A percentile compares a stretch with the other conserved stretches of the same genome.
Conservation (phyloP, 2,113 vertebrate species). For the Perca fluviatilis region DNA sequence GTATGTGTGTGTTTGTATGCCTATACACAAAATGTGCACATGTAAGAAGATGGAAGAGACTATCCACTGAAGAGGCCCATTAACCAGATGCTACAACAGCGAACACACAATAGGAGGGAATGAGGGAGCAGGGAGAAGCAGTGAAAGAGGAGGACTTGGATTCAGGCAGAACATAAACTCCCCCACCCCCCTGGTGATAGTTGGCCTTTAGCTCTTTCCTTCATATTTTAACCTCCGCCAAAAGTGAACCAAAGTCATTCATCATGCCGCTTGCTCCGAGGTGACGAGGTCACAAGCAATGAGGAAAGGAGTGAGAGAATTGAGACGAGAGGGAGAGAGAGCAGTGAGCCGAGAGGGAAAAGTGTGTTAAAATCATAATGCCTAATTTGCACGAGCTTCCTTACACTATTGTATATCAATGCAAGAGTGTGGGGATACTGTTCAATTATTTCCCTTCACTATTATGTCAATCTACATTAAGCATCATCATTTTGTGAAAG, state of each 20-base stretch:
- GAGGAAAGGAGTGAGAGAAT: constrained; percentile 18
- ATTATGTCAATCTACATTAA: constrained; percentile 32
- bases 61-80: constrained; percentile 85
- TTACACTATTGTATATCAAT: constrained; percentile 12
- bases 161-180: constrained; percentile 49
- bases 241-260: constrained; percentile 55
- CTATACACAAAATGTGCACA: constrained; percentile 22
- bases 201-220: constrained; percentile 60
- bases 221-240: constrained; percentile 53
- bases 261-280: constrained; percentile 34
- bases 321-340: background rate
- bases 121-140: constrained; percentile 41
- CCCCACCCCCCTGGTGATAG: constrained; percentile 26
- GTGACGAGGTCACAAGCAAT: constrained; percentile 50
- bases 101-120: constrained; percentile 66
- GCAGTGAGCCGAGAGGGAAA: constrained; percentile 57
- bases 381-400: constrained; percentile 31
- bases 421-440: constrained; percentile 6
- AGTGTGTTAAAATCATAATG: constrained; percentile 74
- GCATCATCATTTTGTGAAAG: constrained; percentile 39
- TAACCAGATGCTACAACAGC: constrained; percentile 88
- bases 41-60: constrained; percentile 58
- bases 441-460: constrained; percentile 20
- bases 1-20: constrained; percentile 16
- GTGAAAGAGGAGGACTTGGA: constrained; percentile 53